Conservation (phyloP, 2,888 invertebrate genomes). For the Digitonthophagus gazella region DNA sequence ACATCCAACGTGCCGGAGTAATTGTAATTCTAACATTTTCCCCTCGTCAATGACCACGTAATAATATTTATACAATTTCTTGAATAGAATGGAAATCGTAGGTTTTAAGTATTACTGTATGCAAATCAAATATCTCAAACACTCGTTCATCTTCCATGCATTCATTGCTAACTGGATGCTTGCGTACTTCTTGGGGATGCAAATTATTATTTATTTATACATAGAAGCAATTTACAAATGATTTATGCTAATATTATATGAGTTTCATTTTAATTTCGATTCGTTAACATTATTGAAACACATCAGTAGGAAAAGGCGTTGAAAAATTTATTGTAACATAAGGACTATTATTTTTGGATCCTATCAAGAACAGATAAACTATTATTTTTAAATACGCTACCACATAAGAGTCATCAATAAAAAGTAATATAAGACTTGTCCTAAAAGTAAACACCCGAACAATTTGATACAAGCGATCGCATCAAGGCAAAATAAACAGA, state of each 20-base stretch:
- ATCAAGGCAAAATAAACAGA: conserved; percentile 5
- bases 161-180: not conserved
- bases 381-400: not conserved
- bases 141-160: too few relatives aligned
- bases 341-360: too few relatives aligned
- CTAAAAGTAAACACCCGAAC: not conserved
- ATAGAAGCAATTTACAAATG: too few relatives aligned
- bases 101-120: conserved; percentile 29
- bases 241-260: too few relatives aligned
- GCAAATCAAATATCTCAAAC: conserved; percentile 21
- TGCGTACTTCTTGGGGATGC: not conserved
- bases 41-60: conserved; percentile 1
- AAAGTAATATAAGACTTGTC: not conserved
- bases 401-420: not conserved
- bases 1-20: not conserved
- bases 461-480: not conserved
- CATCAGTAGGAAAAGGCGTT: too few relatives aligned
- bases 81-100: conserved; percentile 28
- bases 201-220: not conserved
- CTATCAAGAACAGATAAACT: not conserved
- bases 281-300: too few relatives aligned
- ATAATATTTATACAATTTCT: conserved; percentile 24
- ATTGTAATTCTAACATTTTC: not conserved
- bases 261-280: too few relatives aligned
- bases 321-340: too few relatives aligned